Conservation (phyloP, 2,113 vertebrate species). For the Aptenodytes patagonicus region DNA sequence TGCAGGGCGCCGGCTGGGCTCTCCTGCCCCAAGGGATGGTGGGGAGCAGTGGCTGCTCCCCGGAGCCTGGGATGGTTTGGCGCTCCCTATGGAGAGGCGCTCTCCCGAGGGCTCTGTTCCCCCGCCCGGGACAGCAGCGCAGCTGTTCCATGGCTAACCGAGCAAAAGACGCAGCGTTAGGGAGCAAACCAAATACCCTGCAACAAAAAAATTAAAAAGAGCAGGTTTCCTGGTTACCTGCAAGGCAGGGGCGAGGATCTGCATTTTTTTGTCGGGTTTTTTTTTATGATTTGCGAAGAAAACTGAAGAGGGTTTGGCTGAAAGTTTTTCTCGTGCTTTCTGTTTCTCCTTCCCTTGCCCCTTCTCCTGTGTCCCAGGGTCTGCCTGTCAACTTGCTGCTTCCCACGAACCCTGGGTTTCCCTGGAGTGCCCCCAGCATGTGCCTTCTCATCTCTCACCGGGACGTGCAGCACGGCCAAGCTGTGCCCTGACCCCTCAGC, state of each 20-base stretch:
- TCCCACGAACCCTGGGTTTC: not conserved
- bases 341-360: not conserved
- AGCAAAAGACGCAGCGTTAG: not conserved
- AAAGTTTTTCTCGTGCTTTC: not conserved
- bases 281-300: not conserved
- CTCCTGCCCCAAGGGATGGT: not conserved
- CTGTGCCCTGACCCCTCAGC: not conserved
- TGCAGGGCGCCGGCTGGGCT: not conserved
- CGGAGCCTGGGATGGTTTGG: not conserved
- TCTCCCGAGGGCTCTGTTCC: not conserved
- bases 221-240: not conserved
- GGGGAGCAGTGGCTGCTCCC: not conserved
- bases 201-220: not conserved
- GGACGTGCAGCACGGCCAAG: accelerated
- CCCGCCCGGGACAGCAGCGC: accelerated
- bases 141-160: accelerated
- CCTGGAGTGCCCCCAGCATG: accelerated
- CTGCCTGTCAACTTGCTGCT: not conserved
- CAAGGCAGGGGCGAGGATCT: not conserved
- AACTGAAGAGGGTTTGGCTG: not conserved
- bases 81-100: accelerated
- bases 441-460: accelerated
- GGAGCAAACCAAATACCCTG: not conserved
- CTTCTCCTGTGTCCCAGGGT: no score
- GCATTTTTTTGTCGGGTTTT: not conserved